Base-by-base conservation (phyloP, 1,140 invertebrate species). In the Caenorhabditis brenneri region DNA sequence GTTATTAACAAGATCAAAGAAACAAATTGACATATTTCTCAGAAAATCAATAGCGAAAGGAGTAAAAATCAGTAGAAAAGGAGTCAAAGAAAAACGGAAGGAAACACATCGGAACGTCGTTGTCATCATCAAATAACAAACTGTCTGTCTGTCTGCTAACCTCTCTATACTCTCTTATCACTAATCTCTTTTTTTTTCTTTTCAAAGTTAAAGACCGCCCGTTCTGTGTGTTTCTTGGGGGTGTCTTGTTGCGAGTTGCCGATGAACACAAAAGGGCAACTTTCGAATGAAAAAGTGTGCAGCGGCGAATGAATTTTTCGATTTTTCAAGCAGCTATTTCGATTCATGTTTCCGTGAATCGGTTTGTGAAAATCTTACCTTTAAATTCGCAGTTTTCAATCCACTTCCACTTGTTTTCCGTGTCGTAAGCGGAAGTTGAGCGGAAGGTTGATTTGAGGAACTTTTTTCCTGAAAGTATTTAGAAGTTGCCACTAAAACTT, bases 301-400 rank as follows among this genome's bases (percentile, higher is more conserved):
- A 51, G 19, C 5, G 5, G 5, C 19, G 16, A 51, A 19, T n/a
- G 15, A 51, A n/a, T 29, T 58, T 58, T 58, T 29, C 4, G n/a
- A 1, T 58, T 58, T 29, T 65, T 36, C 0, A 65, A 36, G 36
- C 0, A 36, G n/a, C n/a, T n/a, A n/a, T n/a, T n/a, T n/a, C n/a
- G n/a, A n/a, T n/a, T n/a, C n/a, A n/a, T n/a, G n/a, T n/a, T n/a
- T n/a, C n/a, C n/a, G n/a, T n/a, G n/a, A n/a, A n/a, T n/a, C n/a
- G n/a, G n/a, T n/a, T n/a, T n/a, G n/a, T n/a, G n/a, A n/a, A 65
- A 36, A 36, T 33, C 2, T 65, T 16, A 74, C 36, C n/a, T 46
- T 74, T 36, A 74, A 42, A 42, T 74, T 74, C 0, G n/a, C 65
- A 74, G 65, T 74, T 74, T 74, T 74, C n/a, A 74, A 74, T 74